Conservation (phyloP, 2,888 invertebrate genomes). For the Agrilus mali region DNA sequence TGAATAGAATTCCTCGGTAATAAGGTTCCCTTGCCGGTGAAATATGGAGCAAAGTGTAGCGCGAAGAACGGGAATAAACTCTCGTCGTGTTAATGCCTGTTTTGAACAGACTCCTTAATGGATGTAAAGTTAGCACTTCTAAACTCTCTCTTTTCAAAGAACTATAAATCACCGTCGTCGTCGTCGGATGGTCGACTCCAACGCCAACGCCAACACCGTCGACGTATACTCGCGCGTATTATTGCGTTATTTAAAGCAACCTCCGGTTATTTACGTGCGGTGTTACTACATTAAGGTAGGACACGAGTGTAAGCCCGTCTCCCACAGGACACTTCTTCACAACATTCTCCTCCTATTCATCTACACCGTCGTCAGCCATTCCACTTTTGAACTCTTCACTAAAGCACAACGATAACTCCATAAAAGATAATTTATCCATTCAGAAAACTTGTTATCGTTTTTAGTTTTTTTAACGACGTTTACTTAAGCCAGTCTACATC, state of each 20-base stretch:
- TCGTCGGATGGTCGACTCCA: too few species aligned
- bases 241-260: conserved; percentile 30
- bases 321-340: conserved; percentile 25
- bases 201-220: conserved; percentile 2
- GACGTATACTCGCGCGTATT: conserved; percentile 27
- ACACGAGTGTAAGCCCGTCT: conserved; percentile 30
- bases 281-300: conserved; percentile 29
- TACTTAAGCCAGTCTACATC: too few species aligned
- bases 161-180: conserved; percentile 23
- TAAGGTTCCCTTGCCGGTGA: too few species aligned
- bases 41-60: too few species aligned
- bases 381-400: neutral
- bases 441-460: too few species aligned
- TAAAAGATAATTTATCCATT: neutral
- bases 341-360: conserved; percentile 3
- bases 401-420: conserved; percentile 1
- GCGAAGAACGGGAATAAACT: conserved; percentile 3
- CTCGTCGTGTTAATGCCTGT: conserved; percentile 13
- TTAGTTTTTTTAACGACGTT: too few species aligned
- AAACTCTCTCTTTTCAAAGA: conserved; percentile 24
- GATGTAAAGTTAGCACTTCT: conserved; percentile 18
- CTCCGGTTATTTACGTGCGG: conserved; percentile 27
- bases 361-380: conserved; percentile 1
- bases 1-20: too few species aligned
- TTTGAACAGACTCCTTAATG: conserved; percentile 16